phyloP scores from a whole-genome alignment of 2,113 vertebrate genomes.

The Dicrurus megarhynchus region DNA sequence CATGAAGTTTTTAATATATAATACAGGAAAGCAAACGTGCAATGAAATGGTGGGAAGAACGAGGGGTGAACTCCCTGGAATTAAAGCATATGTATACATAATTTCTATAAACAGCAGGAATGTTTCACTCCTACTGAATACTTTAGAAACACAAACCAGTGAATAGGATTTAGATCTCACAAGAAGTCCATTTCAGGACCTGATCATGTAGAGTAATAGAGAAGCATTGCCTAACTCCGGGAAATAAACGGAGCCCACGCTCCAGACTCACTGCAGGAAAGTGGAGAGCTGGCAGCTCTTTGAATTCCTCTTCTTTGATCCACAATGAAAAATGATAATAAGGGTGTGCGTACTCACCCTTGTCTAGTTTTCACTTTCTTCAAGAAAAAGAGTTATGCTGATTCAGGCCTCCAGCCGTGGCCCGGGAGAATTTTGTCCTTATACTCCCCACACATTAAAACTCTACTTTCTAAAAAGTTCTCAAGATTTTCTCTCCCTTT shows the following conservation, averaged over 20 bases:
- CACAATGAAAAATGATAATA: constrained; percentile 22
- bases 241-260: background rate
- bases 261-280: background rate
- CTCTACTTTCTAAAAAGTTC: background rate
- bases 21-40: background rate
- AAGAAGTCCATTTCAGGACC: background rate
- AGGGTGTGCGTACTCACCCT: background rate
- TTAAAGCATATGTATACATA: background rate
- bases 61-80: constrained; percentile 35
- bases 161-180: background rate
- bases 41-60: constrained; percentile 45
- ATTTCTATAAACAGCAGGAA: background rate
- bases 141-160: background rate
- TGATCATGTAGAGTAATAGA: background rate
- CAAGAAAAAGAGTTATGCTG: constrained; percentile 6
- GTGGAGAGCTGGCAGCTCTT: background rate
- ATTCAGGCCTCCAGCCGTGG: background rate
- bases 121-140: background rate
- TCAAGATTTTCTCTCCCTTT: background rate
- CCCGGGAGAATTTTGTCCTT: background rate
- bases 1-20: constrained; percentile 18
- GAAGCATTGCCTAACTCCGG: background rate
- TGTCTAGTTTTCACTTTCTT: constrained; percentile 35
- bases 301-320: constrained; percentile 49
- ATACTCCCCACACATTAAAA: background rate